Percentiles rank a stretch among this genome's conserved stretches.
phyloP scores from a whole-genome alignment of 2,888 invertebrate species.

The Cerastis rubricosa region DNA sequence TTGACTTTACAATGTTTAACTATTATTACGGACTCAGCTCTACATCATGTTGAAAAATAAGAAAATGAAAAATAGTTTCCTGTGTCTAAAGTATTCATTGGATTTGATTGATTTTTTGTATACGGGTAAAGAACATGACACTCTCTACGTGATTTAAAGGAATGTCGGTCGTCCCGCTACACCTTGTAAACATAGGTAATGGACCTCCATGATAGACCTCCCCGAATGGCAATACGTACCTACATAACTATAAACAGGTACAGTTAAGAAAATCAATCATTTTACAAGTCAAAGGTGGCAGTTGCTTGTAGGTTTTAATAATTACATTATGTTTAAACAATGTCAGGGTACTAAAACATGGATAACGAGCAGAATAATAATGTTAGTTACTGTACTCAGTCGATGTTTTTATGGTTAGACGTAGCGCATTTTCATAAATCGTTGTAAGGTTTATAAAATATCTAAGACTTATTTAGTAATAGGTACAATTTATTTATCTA shows the following conservation, averaged over 20 bases:
- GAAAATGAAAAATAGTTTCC: no score
- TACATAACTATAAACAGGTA: neutral
- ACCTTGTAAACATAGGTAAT: no score
- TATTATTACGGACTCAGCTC: no score
- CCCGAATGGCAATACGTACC: no score
- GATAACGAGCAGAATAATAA: slow-evolving; percentile 41
- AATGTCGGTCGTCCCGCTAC: no score
- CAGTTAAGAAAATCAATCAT: slow-evolving; percentile 26
- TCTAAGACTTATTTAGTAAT: neutral
- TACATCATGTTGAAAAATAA: no score
- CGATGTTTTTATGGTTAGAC: neutral
- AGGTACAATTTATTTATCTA: neutral
- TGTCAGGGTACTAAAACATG: slow-evolving; percentile 40
- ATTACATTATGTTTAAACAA: slow-evolving; percentile 33
- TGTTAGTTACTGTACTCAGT: neutral
- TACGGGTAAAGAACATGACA: no score
- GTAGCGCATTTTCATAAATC: neutral
- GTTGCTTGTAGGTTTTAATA: slow-evolving; percentile 38
- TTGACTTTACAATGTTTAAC: no score
- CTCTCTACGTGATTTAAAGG: no score
- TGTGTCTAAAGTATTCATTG: no score
- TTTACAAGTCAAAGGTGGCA: slow-evolving; percentile 16
- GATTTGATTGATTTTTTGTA: no score
- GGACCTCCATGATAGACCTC: no score
- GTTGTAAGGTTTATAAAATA: neutral